Base-by-base conservation (phyloP, 2,888 invertebrate species). In the Athalia cordata region DNA sequence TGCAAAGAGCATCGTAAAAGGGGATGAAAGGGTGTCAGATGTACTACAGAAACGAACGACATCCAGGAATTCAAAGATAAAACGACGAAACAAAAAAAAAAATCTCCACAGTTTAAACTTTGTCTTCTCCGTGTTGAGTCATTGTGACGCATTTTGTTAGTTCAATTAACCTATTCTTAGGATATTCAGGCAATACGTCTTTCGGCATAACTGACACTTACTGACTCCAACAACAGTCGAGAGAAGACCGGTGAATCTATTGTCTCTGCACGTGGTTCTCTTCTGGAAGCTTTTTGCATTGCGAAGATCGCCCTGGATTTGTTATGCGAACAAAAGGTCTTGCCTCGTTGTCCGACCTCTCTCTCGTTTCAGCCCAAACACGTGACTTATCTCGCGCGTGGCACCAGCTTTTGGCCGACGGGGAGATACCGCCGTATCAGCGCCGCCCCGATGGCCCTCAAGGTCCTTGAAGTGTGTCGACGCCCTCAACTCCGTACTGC, bases 1-100 rank as follows among this genome's bases (percentile, higher is more conserved):
- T 85, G 85, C 86, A 84, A 86, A 86, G 86, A 85, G 83, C 82
- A 80, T 84, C 85, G 83, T 86, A 86, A 86, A 87, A 87, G 82
- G 82, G 83, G 82, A 79, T 82, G 79, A 15, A 68, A 67, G 55
- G 55, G 68, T 11, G 2, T 29, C 29, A 59, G 13, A 47, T 72
- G 49, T 72, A 43, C 45, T 15, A 72, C 29, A 2, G 72, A 72
- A 61, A 45, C 47, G 43, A 59, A 11, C 61, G 72, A 57, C 59
- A 47, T 52, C 13, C 45, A 45, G 47, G 59, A 68, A n/a, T 59
- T 68, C 29, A n/a, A n/a, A n/a, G n/a, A n/a, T 47, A 15, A 13
- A 7, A 1, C 62, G 1, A 13, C 6, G 13, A 13, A 61, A 3
- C 15, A n/a, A 61, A 61, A 3, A 29, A 29, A 29, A 29, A 29